Evolutionary conservation across 2,113 vertebrate species (phyloP), one percentile per base, ranked within the genome.

Genomic region (Ctenodactylus gundi): DNA sequence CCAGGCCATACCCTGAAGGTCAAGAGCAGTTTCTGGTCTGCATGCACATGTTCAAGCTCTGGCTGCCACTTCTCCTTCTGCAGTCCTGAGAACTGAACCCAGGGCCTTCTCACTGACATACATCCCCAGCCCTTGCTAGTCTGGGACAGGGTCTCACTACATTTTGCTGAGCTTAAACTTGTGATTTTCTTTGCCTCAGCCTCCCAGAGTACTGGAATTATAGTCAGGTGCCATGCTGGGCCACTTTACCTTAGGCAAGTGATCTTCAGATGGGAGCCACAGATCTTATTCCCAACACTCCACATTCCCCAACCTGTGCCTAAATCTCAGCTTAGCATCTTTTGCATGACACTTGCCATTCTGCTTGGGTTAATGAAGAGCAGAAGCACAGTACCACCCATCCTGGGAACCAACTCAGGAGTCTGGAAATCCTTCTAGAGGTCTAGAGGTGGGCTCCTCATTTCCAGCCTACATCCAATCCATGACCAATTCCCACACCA

Each of bases 1-100:
- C n/a, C n/a, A n/a, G n/a, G n/a, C n/a, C n/a, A n/a, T 7, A 11
- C 27, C 0, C 7, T 1, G 67, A 25, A 1, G 7, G 36, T 23
- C 1, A 21, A 41, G 39, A 44, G 10, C 34, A 36, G 72, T 62
- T 65, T 60, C 91, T 64, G 68, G 36, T 14, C 36, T 34, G 1
- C 70, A 51, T 1, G 9, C 21, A 49, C 0, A 0, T 36, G 14
- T 23, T 77, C 20, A 62, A 8, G 57, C 34, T 46, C 64, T 4
- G n/a, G 76, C 18, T 60, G 12, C 57, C 21, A 49, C 58, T 13
- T 82, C 53, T 31, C 44, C 6, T 2, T 18, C 15, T 41, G 4
- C 1, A n/a, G n/a, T n/a, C n/a, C n/a, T n/a, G n/a, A n/a, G n/a
- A n/a, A n/a, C n/a, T n/a, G n/a, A n/a, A n/a, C n/a, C n/a, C n/a